These are phyloP conservation scores for Drosophila persimilis DNA, from an alignment of 1,140 invertebrate genomes.

Conservation along the genomic window DNA sequence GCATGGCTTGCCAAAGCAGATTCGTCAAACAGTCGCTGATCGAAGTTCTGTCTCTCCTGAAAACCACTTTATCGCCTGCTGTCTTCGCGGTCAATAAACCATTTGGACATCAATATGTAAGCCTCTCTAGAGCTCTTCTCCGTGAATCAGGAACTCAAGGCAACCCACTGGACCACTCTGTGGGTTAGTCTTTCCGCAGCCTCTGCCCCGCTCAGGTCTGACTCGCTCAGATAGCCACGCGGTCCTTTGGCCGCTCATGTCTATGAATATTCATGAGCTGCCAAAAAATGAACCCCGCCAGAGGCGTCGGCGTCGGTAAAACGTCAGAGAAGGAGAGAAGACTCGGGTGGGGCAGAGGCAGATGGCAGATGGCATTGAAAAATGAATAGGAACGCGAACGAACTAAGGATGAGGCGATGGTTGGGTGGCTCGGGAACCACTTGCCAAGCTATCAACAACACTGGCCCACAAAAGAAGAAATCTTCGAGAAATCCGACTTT, in stretches of 20 bases:
- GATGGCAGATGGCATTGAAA: conserved; percentile 31
- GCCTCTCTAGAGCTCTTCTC: too few species aligned
- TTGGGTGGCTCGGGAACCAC: too few species aligned
- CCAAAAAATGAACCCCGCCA: conserved; percentile 61
- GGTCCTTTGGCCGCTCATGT: conserved; percentile 72
- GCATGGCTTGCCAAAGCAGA: too few species aligned
- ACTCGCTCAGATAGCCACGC: conserved; percentile 54
- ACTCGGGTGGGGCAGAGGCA: neutral
- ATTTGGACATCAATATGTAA: conserved; percentile 3
- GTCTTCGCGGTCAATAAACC: conserved; percentile 9
- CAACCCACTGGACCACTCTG: too few species aligned
- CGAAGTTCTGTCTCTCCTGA: too few species aligned
- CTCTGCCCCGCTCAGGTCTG: conserved; percentile 21
- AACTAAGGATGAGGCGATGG: conserved; percentile 11
- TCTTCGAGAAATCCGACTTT: too few species aligned
- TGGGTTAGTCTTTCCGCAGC: too few species aligned
- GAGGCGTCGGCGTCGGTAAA: conserved; percentile 33
- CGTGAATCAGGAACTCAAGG: too few species aligned
- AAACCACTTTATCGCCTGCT: neutral
- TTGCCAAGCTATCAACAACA: too few species aligned
- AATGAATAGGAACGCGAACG: conserved; percentile 43
- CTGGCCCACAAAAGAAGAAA: too few species aligned
- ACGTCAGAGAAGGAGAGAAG: conserved; percentile 6
- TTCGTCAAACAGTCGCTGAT: too few species aligned
- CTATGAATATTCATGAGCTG: conserved; percentile 78